A percentile compares a stretch with the other conserved stretches of the same genome.
Evolutionary conservation across 2,113 vertebrate genomes (phyloP).

Genomic region (Hippocampus mohnikei): DNA sequence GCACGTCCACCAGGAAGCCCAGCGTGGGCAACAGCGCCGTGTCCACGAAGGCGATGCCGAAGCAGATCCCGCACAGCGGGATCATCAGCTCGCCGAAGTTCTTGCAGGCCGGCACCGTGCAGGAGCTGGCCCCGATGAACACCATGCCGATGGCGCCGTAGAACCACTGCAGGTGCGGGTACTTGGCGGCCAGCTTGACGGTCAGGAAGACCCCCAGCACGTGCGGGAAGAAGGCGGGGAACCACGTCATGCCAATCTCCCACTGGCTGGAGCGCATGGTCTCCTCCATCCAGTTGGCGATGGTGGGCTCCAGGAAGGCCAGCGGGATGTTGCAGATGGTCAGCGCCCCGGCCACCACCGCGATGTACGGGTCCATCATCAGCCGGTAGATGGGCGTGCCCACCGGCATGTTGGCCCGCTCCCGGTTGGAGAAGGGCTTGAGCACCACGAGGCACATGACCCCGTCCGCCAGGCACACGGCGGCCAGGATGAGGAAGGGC

Average conservation of each 20-base stretch:
- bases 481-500: conserved; percentile 89
- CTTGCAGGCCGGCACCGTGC: conserved; percentile 87
- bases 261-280: conserved; percentile 87
- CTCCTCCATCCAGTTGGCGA: conserved; percentile 92
- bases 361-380: conserved; percentile 94
- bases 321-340: conserved; percentile 94
- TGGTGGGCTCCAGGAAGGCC: conserved; percentile 95
- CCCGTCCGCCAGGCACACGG: conserved; percentile 82
- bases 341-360: conserved; percentile 90
- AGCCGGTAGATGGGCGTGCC: conserved; percentile 91
- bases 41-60: conserved; percentile 96
- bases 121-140: conserved; percentile 92
- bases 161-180: conserved; percentile 95
- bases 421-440: conserved; percentile 79
- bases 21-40: conserved; percentile 92
- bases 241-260: conserved; percentile 93
- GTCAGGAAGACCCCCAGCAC: conserved; percentile 91
- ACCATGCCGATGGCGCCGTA: conserved; percentile 93
- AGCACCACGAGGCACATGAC: conserved; percentile 82
- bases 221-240: conserved; percentile 95
- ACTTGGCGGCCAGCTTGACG: conserved; percentile 84
- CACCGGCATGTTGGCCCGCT: conserved; percentile 88
- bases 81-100: conserved; percentile 87
- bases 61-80: conserved; percentile 93
- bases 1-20: conserved; percentile 92